phyloP scores from a whole-genome alignment of 2,888 invertebrate species.

The Dimorphilus gyrociliatus region DNA sequence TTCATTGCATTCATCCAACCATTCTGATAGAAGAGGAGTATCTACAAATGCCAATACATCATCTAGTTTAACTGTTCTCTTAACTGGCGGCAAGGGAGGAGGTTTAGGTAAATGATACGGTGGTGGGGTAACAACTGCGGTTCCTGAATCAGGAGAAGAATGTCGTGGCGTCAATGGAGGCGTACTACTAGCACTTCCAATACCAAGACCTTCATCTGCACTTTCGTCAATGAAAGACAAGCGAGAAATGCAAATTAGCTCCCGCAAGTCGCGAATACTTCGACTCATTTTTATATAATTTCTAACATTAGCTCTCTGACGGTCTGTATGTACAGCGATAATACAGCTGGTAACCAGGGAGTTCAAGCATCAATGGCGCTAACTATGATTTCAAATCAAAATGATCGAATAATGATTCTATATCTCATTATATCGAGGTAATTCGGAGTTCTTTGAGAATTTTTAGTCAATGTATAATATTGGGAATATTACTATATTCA shows the following conservation, averaged over 20 bases:
- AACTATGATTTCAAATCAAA: no score
- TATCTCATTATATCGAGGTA: no score
- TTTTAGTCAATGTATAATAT: no score
- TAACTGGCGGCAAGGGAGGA: conserved; percentile 18
- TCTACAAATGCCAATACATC: conserved; percentile 28
- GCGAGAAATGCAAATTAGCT: conserved; percentile 34
- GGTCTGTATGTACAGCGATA: no score
- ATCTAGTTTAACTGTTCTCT: conserved; percentile 19
- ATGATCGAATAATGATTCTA: no score
- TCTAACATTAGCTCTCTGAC: no score
- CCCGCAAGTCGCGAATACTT: conserved; percentile 31
- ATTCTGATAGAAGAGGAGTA: conserved; percentile 27
- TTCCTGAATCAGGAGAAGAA: no score
- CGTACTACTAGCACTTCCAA: conserved; percentile 15
- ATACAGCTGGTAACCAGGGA: no score
- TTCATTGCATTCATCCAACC: conserved; percentile 24
- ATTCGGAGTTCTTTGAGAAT: no score
- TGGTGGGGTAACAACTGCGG: conserved; percentile 9
- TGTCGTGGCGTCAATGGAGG: conserved; percentile 5
- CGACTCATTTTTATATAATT: conserved; percentile 22
- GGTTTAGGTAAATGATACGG: conserved; percentile 20
- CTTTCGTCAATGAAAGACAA: conserved; percentile 27
- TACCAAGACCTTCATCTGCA: conserved; percentile 16
- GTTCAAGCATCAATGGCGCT: no score
- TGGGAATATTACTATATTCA: no score